A percentile compares a stretch with the other conserved stretches of the same genome.
Conservation (phyloP, 2,888 invertebrate genomes). For the Limnephilus rhombicus region DNA sequence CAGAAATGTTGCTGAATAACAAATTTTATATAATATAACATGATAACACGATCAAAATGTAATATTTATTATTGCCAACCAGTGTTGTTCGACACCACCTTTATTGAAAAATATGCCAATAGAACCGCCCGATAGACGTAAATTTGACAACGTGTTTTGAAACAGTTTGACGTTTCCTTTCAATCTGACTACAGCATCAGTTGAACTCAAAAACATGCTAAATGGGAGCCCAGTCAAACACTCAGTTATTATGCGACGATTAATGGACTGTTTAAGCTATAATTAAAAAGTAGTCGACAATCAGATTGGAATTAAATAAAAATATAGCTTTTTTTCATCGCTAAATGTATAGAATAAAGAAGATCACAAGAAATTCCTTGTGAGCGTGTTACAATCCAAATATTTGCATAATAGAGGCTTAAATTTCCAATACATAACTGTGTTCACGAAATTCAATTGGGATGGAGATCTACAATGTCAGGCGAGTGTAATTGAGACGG, state of each 20-base stretch:
- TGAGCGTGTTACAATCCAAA: too few species aligned
- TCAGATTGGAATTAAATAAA: background rate
- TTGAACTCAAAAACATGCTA: background rate
- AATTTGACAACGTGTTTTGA: background rate
- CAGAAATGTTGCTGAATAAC: too few species aligned
- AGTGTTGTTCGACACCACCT: background rate
- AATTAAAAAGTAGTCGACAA: background rate
- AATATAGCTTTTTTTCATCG: background rate
- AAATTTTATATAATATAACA: too few species aligned
- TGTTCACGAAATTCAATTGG: too few species aligned
- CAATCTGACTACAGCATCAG: background rate
- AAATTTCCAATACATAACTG: too few species aligned
- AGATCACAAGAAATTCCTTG: too few species aligned
- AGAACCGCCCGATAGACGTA: background rate
- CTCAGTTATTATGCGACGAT: background rate
- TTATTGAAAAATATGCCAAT: background rate
- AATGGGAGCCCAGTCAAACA: background rate
- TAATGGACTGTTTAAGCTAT: background rate
- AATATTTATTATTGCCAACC: background rate
- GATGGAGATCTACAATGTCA: too few species aligned
- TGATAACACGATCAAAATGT: background rate
- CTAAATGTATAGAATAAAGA: too few species aligned
- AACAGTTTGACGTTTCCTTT: background rate
- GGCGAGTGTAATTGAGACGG: too few species aligned
- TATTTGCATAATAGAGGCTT: too few species aligned